Evolutionary conservation across 1,140 invertebrate genomes (phyloP), one percentile per base, ranked within the genome.

Genomic region (Leucophenga varia): DNA sequence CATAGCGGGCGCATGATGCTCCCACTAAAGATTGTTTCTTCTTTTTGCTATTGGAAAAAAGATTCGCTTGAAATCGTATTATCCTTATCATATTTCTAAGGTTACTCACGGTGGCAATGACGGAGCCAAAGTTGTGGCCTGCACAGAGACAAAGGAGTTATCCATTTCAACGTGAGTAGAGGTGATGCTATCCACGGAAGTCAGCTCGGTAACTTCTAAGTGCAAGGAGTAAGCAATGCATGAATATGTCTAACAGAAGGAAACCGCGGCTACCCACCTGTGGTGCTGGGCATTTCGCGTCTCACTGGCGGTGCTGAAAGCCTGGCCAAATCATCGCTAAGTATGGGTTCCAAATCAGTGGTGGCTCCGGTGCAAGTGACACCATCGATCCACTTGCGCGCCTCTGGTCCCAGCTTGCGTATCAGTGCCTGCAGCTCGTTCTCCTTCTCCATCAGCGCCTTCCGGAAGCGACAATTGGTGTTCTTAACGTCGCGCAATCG

Each of bases 371-470:
- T 40, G 21, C 71, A 73, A n/a, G 59, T 68, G 3, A 69, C 71
- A 8, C 72, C 72, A 37, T 75, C 73, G 20, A 75, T 63, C 73
- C 73, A 75, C 36, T 73, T 73, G 14, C 68, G 54, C 2, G 73
- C 70, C 49, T 75, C 73, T 6, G 72, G 73, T 6, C 73, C 73
- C 20, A 75, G 34, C 30, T 74, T 75, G 0, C 72, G 59, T 35
- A 75, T 74, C 2, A 75, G 45, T 0, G 61, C 70, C 79, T 91
- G 88, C 50, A 91, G 76, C 60, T 91, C 89, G 17, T 83, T 84
- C 61, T 91, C 89, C 59, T 86, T 86, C 42, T 91, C 89, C 65
- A 89, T 78, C 28, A 93, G 76, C 31, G 87, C 85, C 57, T 90
- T 86, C 2, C 87, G 78, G 71, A 87, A 90, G 43, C 87, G 83